Percentiles rank a stretch among this genome's conserved stretches.
Evolutionary conservation across 2,113 vertebrate species (phyloP).

Genomic region (Catharus fuscescens): DNA sequence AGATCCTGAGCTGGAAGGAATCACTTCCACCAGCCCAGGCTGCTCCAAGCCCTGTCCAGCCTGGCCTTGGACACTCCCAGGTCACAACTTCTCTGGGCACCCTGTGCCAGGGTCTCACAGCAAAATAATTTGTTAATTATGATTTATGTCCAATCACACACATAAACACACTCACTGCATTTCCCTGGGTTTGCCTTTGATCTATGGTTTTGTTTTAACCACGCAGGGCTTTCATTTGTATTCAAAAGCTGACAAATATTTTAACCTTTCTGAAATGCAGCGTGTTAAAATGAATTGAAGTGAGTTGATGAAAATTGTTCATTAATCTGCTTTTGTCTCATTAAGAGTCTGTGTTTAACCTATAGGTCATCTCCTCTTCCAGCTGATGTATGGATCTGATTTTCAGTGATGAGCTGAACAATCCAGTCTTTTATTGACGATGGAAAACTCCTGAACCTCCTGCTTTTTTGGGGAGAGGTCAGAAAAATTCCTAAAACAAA

Average conservation of each 20-base stretch:
- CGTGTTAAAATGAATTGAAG: slow-evolving; percentile 35
- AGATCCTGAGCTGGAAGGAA: not conserved
- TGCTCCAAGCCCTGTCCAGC: not conserved
- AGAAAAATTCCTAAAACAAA: not conserved
- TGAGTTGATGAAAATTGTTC: slow-evolving; percentile 50
- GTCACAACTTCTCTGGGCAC: not conserved
- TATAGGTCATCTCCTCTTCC: not conserved
- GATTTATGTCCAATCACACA: not conserved
- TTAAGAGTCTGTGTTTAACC: slow-evolving; percentile 55
- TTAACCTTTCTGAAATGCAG: slow-evolving; percentile 57
- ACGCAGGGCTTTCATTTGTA: not conserved
- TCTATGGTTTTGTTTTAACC: not conserved
- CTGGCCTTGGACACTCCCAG: not conserved
- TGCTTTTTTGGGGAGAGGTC: not conserved
- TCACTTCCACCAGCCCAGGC: rapidly evolving
- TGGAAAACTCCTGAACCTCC: not conserved
- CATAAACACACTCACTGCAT: not conserved
- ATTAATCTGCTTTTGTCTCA: slow-evolving; percentile 65
- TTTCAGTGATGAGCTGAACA: slow-evolving; percentile 14
- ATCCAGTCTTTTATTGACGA: not conserved
- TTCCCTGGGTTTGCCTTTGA: not conserved
- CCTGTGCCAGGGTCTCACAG: not conserved
- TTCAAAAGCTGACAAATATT: slow-evolving; percentile 35
- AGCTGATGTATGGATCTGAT: slow-evolving; percentile 19
- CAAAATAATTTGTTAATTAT: not conserved